Evolutionary conservation across 2,888 invertebrate species (phyloP).

Genomic region (Laspeyria flexula): DNA sequence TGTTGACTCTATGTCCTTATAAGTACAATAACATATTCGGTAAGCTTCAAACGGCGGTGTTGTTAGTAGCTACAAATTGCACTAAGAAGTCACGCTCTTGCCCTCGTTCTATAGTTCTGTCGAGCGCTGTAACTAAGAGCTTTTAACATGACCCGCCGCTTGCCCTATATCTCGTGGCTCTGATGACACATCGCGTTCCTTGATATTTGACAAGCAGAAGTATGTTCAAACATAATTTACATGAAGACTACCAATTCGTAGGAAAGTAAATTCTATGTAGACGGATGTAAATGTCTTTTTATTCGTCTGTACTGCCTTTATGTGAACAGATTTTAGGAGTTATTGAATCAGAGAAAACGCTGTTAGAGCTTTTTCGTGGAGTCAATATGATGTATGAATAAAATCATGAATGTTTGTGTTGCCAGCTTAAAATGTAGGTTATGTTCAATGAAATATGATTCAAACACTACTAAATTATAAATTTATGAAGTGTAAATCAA

Average conservation of each 20-base stretch:
- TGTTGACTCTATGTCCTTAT: slow-evolving; percentile 10
- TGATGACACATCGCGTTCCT: slow-evolving; percentile 53
- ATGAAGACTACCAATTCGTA: slow-evolving; percentile 17
- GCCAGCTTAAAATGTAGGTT: not conserved
- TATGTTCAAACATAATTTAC: slow-evolving; percentile 21
- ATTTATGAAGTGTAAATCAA: too few species aligned
- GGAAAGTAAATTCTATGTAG: slow-evolving; percentile 28
- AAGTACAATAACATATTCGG: slow-evolving; percentile 16
- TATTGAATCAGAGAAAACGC: slow-evolving; percentile 8
- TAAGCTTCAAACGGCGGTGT: slow-evolving; percentile 29
- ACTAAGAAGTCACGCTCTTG: slow-evolving; percentile 59
- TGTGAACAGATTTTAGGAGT: slow-evolving; percentile 21
- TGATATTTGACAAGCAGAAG: slow-evolving; percentile 47
- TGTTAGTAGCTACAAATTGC: slow-evolving; percentile 35
- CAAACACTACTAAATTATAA: too few species aligned
- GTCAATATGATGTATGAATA: not conserved
- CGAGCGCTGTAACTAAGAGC: slow-evolving; percentile 70
- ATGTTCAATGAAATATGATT: too few species aligned
- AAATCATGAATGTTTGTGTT: not conserved
- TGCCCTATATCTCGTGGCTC: slow-evolving; percentile 69
- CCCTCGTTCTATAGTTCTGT: slow-evolving; percentile 63
- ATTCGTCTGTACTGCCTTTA: slow-evolving; percentile 3
- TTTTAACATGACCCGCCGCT: slow-evolving; percentile 72
- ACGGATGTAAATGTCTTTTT: slow-evolving; percentile 17
- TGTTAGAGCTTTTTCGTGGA: too few species aligned